A percentile compares a stretch with the other conserved stretches of the same genome.
Evolutionary conservation across 2,888 invertebrate species (phyloP).

Genomic region (Stenotaenia linearis): DNA sequence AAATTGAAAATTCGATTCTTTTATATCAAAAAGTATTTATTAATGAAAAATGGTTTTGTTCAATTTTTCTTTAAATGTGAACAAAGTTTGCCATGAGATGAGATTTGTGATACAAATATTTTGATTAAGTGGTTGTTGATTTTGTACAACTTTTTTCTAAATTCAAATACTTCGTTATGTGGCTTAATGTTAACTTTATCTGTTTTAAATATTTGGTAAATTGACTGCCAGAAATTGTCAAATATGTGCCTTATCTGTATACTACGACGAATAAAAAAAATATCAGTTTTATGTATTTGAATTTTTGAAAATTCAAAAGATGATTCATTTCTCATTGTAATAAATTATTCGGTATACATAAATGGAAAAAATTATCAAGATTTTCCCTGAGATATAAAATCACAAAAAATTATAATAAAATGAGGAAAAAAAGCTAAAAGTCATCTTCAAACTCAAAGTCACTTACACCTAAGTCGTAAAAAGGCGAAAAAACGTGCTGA

Average conservation of each 20-base stretch:
- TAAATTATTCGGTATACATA: too few relatives aligned
- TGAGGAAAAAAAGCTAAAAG: background rate
- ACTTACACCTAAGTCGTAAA: background rate
- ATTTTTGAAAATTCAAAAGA: too few relatives aligned
- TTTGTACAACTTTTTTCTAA: background rate
- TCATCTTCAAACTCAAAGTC: background rate
- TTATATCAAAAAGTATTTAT: background rate
- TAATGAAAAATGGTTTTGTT: background rate
- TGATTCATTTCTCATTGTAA: too few relatives aligned
- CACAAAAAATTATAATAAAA: too few relatives aligned
- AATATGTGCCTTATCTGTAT: background rate
- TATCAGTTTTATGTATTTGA: background rate
- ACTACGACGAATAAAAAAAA: background rate
- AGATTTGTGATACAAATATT: background rate
- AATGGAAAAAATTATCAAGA: too few relatives aligned
- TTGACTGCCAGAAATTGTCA: background rate
- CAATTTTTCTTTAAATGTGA: background rate
- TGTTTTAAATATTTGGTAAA: background rate
- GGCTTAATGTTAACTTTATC: background rate
- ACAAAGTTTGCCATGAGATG: background rate
- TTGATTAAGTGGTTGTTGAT: background rate
- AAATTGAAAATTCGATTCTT: background rate
- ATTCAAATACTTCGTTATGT: background rate
- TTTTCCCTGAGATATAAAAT: too few relatives aligned
- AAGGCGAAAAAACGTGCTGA: background rate